Conservation (phyloP, 2,888 invertebrate species). For the Crossocerus cetratus region DNA sequence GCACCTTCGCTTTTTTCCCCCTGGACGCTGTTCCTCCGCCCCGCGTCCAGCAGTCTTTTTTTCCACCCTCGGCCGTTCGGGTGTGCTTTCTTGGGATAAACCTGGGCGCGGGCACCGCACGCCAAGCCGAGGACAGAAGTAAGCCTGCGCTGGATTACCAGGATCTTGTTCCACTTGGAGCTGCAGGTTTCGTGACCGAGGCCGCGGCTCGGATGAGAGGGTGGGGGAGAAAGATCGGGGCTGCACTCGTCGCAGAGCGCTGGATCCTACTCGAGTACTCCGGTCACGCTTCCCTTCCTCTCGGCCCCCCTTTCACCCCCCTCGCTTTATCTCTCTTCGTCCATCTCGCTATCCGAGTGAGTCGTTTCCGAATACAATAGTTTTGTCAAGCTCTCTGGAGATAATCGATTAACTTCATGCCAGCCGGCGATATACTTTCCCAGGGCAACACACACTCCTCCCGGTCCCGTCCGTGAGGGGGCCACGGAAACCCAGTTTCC, state of each 20-base stretch:
- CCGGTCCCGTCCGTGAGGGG: too few relatives aligned
- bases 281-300: constrained; percentile 37
- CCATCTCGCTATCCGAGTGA: constrained; percentile 7
- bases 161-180: constrained; percentile 47
- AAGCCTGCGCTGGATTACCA: constrained; percentile 46
- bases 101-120: not conserved
- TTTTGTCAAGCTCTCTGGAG: constrained; percentile 14
- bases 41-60: too few relatives aligned
- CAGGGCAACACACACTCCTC: not conserved
- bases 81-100: constrained; percentile 30
- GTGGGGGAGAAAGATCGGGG: constrained; percentile 32
- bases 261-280: constrained; percentile 24
- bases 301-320: not conserved
- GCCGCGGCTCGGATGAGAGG: constrained; percentile 12
- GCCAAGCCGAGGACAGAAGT: constrained; percentile 41
- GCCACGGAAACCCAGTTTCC: not conserved
- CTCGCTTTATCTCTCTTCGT: constrained; percentile 8
- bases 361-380: constrained; percentile 26
- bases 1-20: constrained; percentile 2
- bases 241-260: not conserved
- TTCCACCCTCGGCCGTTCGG: not conserved
- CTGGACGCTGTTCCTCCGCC: too few relatives aligned
- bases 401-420: constrained; percentile 13
- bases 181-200: constrained; percentile 43
- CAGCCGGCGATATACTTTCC: not conserved